Percentiles rank a stretch among this genome's conserved stretches.
These are phyloP conservation scores for Proterorhinus semilunaris DNA, from an alignment of 2,113 vertebrate genomes.

Conservation along the genomic window DNA sequence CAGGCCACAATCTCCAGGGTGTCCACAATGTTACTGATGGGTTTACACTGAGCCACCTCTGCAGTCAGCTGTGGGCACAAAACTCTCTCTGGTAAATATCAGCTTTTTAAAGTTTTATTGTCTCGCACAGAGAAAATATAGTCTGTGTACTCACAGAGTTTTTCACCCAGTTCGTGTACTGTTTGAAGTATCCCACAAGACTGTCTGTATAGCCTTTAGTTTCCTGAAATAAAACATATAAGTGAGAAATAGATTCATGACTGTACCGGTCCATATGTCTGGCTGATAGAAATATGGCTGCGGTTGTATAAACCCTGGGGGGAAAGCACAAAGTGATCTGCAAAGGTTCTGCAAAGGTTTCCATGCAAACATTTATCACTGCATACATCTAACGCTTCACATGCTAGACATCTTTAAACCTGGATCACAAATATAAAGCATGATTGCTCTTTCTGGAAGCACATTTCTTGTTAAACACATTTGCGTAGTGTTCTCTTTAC, in stretches of 20 bases:
- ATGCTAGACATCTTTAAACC: too few relatives aligned
- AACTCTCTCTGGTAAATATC: constrained; percentile 12
- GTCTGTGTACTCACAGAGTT: constrained; percentile 80
- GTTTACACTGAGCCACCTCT: constrained; percentile 89
- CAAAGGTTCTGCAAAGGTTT: not conserved
- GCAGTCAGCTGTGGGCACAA: constrained; percentile 74
- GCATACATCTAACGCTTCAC: too few relatives aligned
- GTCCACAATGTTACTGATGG: constrained; percentile 88
- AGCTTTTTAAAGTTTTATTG: not conserved
- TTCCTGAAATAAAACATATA: constrained; percentile 74
- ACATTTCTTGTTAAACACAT: not conserved
- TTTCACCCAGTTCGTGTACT: constrained; percentile 87
- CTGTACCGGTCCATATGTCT: not conserved
- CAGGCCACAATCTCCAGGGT: constrained; percentile 86
- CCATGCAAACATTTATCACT: too few relatives aligned
- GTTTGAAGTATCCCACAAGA: constrained; percentile 84
- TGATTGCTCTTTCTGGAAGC: too few relatives aligned
- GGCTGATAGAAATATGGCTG: not conserved
- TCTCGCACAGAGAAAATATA: too few relatives aligned
- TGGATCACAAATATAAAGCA: too few relatives aligned
- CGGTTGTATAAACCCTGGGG: not conserved
- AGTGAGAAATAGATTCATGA: not conserved
- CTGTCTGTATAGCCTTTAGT: constrained; percentile 77
- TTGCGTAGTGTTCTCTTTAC: constrained; percentile 51
- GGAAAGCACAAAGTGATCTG: not conserved